Conservation (phyloP, 2,113 vertebrate genomes). For the Otis tarda region DNA sequence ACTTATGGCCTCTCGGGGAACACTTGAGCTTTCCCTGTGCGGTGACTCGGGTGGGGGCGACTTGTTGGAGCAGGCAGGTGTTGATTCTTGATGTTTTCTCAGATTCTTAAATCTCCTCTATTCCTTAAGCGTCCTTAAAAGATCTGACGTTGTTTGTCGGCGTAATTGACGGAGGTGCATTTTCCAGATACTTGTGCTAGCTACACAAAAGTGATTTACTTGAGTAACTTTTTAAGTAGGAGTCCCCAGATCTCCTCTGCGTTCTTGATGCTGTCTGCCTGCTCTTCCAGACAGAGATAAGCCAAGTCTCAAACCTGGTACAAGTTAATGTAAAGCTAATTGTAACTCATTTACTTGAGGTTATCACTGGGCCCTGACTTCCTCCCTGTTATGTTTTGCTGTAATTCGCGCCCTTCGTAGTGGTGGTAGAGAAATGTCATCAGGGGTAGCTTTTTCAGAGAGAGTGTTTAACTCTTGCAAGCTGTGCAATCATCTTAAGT, state of each 20-base stretch:
- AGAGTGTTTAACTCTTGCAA: background rate
- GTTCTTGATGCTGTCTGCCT: background rate
- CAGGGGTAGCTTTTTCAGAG: background rate
- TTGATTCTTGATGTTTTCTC: background rate
- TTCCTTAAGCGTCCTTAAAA: background rate
- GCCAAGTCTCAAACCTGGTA: background rate
- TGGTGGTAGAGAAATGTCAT: background rate
- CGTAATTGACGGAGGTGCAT: fast-evolving
- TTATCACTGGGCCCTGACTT: fast-evolving
- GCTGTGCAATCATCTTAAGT: background rate
- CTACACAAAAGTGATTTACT: background rate
- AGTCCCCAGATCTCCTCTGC: no score
- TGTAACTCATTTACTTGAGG: background rate
- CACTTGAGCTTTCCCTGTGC: background rate
- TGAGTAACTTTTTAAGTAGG: background rate
- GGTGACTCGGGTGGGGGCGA: background rate
- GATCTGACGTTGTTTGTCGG: fast-evolving
- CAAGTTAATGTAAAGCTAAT: background rate
- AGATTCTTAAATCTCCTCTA: background rate
- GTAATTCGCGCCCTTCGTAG: fast-evolving
- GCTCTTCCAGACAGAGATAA: background rate
- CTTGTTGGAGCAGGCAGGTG: no score
- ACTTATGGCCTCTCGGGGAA: fast-evolving
- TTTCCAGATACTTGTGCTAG: background rate
- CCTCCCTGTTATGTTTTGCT: background rate